A percentile compares a stretch with the other conserved stretches of the same genome.
Conservation (phyloP, 2,797 vertebrate species). For the Dermochelys coriacea region DNA sequence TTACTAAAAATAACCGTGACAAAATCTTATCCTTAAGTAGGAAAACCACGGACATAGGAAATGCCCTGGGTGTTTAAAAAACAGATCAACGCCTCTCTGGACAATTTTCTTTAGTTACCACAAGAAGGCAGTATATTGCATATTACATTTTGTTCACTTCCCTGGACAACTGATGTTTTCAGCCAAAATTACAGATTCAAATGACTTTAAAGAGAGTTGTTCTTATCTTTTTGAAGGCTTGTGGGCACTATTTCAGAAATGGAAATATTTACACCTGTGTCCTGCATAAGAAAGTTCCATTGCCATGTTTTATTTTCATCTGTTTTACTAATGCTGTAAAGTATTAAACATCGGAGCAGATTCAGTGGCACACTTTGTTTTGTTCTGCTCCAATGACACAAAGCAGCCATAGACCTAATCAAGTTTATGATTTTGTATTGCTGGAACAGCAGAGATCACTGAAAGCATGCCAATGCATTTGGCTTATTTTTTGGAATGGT, state of each 20-base stretch:
- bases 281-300: neutral
- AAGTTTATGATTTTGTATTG: neutral
- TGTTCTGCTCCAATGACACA: neutral
- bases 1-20: no score
- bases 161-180: neutral
- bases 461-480: fast-evolving
- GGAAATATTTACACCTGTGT: neutral
- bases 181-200: neutral
- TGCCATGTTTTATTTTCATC: neutral
- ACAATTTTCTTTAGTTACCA: constrained; percentile 44
- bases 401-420: neutral
- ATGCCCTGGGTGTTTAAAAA: fast-evolving
- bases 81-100: neutral
- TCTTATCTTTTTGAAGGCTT: neutral
- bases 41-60: neutral
- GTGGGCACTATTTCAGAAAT: neutral
- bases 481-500: neutral
- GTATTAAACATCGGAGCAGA: neutral
- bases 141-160: neutral
- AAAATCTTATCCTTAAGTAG: no score
- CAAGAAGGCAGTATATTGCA: constrained; percentile 54
- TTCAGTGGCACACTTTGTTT: neutral
- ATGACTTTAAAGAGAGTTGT: neutral
- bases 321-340: neutral
- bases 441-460: neutral